Conservation (phyloP, 2,888 invertebrate genomes). For the Dryadula phaetusa region DNA sequence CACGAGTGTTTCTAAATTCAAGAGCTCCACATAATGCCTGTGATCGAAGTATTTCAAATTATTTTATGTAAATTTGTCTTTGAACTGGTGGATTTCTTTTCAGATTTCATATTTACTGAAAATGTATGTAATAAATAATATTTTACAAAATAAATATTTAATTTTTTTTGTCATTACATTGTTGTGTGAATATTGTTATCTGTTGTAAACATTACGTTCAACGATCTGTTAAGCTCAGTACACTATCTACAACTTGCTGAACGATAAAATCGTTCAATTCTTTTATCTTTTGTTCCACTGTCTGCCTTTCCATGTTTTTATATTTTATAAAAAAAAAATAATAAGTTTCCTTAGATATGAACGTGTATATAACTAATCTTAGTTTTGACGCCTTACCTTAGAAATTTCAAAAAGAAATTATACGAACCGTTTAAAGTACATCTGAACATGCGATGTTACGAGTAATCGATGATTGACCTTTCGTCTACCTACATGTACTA, state of each 20-base stretch:
- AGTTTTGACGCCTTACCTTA: neutral
- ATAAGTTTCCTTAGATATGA: neutral
- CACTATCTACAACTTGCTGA: slow-evolving; percentile 11
- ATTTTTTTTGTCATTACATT: slow-evolving; percentile 1
- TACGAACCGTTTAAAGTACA: slow-evolving; percentile 5
- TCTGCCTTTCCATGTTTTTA: neutral
- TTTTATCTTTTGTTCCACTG: neutral
- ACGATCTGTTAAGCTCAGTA: slow-evolving; percentile 38
- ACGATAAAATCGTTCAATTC: slow-evolving; percentile 5
- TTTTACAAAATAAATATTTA: too few species aligned
- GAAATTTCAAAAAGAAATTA: slow-evolving; percentile 8
- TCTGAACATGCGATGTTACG: slow-evolving; percentile 25
- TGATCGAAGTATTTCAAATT: neutral
- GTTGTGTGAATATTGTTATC: slow-evolving; percentile 30
- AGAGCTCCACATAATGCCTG: slow-evolving; percentile 35
- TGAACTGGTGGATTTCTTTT: too few species aligned
- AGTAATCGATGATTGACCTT: slow-evolving; percentile 23
- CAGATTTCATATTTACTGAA: too few species aligned
- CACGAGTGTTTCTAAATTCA: slow-evolving; percentile 42
- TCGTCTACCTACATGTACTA: neutral
- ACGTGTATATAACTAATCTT: neutral
- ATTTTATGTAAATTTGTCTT: too few species aligned
- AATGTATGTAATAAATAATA: too few species aligned
- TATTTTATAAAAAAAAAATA: neutral
- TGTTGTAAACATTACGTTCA: slow-evolving; percentile 28